Base-by-base conservation (phyloP, 2,113 vertebrate genomes). In the Synodontis membranacea region DNA sequence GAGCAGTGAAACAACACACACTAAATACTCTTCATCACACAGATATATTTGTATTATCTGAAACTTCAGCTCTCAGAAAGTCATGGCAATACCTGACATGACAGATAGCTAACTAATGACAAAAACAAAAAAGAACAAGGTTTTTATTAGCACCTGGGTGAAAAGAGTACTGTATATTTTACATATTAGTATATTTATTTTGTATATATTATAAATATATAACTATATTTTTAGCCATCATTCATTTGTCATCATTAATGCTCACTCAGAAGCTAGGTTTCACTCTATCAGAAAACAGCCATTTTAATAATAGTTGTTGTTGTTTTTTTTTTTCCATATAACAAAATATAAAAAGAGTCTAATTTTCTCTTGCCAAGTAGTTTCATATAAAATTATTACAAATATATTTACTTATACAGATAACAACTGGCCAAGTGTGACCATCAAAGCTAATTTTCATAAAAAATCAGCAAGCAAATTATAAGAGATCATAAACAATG, bases 401-500 rank as follows among this genome's bases (percentile, higher is more conserved):
- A 42, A 70, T 42, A 70, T 42, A 23, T 70, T 39, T 11, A 44
- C 11, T 25, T 46, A 21, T 42, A 25, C 28, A 4, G 19, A 70
- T 8, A 70, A 39, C 17, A 70, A 2, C 34, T 10, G 1, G 17
- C 37, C 19, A 34, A 39, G 34, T 70, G 66, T 70, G 37, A 56
- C 17, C 52, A 37, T 80, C 52, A 56, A 54, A 58, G 78, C 60
- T 37, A 58, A 44, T n/a, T 81, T 79, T 31, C 23, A 81, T 58
- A 44, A 62, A 44, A 44, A 46, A 31, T 46, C 28, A 82, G 56
- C 42, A 82, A 83, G 39, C 81, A 68, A 17, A 66, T 50, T 34
- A 68, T 81, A 28, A 42, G 10, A 44, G 54, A 81, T 62, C 31
- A 80, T 82, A 64, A 31, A 83, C 34, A 80, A 48, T 68, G 60